A percentile compares a stretch with the other conserved stretches of the same genome.
phyloP scores from a whole-genome alignment of 2,888 invertebrate species.

The Eilema griseolum region DNA sequence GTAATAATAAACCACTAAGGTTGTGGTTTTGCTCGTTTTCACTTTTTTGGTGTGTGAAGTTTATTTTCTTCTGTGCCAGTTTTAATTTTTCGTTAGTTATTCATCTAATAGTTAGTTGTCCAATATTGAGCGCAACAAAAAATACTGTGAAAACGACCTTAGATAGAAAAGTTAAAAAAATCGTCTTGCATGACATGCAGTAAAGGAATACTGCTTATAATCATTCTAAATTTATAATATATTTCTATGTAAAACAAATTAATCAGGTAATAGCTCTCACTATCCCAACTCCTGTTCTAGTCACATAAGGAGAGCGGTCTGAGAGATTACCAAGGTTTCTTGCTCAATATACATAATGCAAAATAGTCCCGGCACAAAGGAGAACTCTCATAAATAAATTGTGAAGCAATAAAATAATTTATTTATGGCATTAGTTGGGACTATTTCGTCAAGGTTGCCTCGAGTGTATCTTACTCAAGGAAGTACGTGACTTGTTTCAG shows the following conservation, averaged over 20 bases:
- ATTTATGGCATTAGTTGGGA: not conserved
- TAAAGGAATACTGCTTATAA: too few relatives aligned
- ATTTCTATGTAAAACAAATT: not conserved
- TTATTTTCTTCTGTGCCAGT: too few relatives aligned
- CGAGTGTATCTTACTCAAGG: not conserved
- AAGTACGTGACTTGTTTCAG: conserved; percentile 5
- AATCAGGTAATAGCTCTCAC: not conserved
- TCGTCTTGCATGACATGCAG: too few relatives aligned
- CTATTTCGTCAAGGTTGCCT: conserved; percentile 6
- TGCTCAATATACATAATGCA: not conserved
- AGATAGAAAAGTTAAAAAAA: too few relatives aligned
- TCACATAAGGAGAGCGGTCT: not conserved
- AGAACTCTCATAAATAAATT: not conserved
- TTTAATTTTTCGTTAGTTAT: too few relatives aligned
- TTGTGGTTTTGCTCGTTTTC: too few relatives aligned
- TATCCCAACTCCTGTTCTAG: not conserved
- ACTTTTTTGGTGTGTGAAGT: too few relatives aligned
- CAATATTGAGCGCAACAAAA: too few relatives aligned
- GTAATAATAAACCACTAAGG: too few relatives aligned
- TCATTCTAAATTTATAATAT: too few relatives aligned
- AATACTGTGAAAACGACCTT: too few relatives aligned
- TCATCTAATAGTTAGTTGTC: too few relatives aligned
- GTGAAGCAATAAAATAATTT: conserved; percentile 14
- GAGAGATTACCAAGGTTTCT: conserved; percentile 1
- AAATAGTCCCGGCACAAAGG: not conserved